Percentiles rank a stretch among this genome's conserved stretches.
Conservation (phyloP, 92 coral and sea anemone genomes). For the Umimayanthus chanpuru region DNA sequence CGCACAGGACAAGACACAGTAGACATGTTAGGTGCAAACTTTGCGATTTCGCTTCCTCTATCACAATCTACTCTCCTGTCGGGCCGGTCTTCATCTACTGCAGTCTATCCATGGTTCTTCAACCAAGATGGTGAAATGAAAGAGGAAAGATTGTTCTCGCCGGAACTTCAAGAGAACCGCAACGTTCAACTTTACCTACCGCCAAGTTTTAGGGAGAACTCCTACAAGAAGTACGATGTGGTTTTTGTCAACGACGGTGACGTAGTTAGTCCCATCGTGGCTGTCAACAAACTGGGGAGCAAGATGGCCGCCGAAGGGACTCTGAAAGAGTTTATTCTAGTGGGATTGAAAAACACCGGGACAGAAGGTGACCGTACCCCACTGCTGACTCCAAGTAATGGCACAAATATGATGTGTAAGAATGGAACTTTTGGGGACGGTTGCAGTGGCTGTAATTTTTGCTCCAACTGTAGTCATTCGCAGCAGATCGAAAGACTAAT, state of each 20-base stretch:
- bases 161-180: conserved; percentile 42
- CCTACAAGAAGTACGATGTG: conserved; percentile 50
- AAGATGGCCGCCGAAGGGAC: conserved; percentile 42
- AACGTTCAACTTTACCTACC: conserved; percentile 32
- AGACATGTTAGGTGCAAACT: conserved; percentile 59
- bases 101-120: conserved; percentile 59
- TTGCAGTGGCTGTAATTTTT: conserved; percentile 32
- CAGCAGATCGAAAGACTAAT: conserved; percentile 11
- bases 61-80: conserved; percentile 8
- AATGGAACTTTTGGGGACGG: conserved; percentile 16
- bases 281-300: conserved; percentile 12
- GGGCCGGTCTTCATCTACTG: conserved; percentile 2
- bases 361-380: conserved; percentile 30
- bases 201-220: conserved; percentile 53
- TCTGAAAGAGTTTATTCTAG: conserved; percentile 39
- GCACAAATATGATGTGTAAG: conserved; percentile 40
- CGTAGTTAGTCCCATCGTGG: background rate
- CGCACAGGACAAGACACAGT: conserved; percentile 32
- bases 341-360: conserved; percentile 41
- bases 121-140: conserved; percentile 13
- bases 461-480: conserved; percentile 8
- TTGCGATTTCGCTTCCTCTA: conserved; percentile 27
- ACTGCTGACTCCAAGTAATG: conserved; percentile 48
- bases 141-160: conserved; percentile 36
- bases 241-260: conserved; percentile 53